Evolutionary conservation across 2,888 invertebrate species (phyloP), one percentile per base, ranked within the genome.

Genomic region (Scaptomyza tumidula): DNA sequence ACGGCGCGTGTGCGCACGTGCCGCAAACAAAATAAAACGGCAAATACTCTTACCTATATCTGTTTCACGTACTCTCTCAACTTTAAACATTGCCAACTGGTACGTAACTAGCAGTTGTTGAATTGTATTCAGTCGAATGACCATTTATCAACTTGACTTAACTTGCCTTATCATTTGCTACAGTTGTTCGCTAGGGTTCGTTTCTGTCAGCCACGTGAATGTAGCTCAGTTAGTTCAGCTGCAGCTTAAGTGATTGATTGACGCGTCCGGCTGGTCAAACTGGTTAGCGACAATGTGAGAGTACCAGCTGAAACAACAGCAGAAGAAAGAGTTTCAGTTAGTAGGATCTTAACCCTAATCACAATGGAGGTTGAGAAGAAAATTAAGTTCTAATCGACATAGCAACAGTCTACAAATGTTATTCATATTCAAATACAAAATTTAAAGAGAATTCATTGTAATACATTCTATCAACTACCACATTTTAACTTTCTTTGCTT

Each of bases 1-100:
- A 82, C 82, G 86, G 72, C 43, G 59, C 66, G 64, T 78, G 78
- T 54, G 78, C 62, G 58, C 80, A 87, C 82, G 87, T 85, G 87
- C 79, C 63, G 49, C 49, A 54, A 61, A 44, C 50, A 41, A 10
- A 16, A 13, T 41, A 10, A 35, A 58, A 60, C 44, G 57, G 49
- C 33, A 31, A 71, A 27, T 43, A 46, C 24, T 35, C 57, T 9
- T 46, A 31, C 10, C 58, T 16, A 2, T 7, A 13, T 27, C 9
- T 48, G 24, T 31, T 55, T 49, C n/a, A 5, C 19, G 37, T 55
- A 37, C 31, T 35, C 37, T 56, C 24, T 4, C 13, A 66, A 58
- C 56, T 72, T 67, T 55, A 67, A 74, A 60, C 29, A 46, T 46
- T 52, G 19, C 56, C 53, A 54, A 55, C 66, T 24, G 24, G 2